These are phyloP conservation scores for Drosophila neoperkinsi DNA, from an alignment of 2,888 invertebrate genomes.

Conservation along the genomic window DNA sequence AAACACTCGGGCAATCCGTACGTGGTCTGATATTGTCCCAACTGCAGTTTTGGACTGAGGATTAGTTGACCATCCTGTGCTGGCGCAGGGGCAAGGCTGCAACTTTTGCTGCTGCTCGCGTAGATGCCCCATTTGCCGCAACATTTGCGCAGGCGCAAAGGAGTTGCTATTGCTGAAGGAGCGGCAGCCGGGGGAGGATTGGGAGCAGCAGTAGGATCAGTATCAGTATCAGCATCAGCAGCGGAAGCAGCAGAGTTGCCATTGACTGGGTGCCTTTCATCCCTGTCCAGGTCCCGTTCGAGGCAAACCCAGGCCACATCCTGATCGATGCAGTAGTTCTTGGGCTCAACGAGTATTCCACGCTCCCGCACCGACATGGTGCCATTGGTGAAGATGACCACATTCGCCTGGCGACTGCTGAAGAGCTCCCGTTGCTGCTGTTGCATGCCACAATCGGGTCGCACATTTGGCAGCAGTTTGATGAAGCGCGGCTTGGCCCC, in stretches of 20 bases:
- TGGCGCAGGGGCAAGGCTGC: slow-evolving; percentile 68
- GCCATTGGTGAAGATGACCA: slow-evolving; percentile 88
- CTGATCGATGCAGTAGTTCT: slow-evolving; percentile 89
- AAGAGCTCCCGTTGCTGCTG: slow-evolving; percentile 81
- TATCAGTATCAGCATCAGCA: background rate
- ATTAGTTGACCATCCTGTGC: slow-evolving; percentile 30
- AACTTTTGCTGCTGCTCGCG: slow-evolving; percentile 86
- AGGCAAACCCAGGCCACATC: slow-evolving; percentile 87
- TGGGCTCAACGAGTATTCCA: slow-evolving; percentile 85
- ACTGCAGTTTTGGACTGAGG: slow-evolving; percentile 59
- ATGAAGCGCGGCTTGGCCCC: slow-evolving; percentile 85
- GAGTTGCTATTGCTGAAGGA: background rate
- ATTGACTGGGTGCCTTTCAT: background rate
- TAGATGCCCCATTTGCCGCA: slow-evolving; percentile 89
- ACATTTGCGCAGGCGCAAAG: slow-evolving; percentile 87
- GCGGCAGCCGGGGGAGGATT: background rate
- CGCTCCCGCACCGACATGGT: slow-evolving; percentile 87
- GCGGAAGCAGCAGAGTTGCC: background rate
- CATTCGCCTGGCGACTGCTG: slow-evolving; percentile 70
- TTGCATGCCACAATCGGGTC: slow-evolving; percentile 71
- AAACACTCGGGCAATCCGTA: slow-evolving; percentile 80
- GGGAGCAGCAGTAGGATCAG: background rate
- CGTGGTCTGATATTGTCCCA: slow-evolving; percentile 68
- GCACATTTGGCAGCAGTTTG: slow-evolving; percentile 83
- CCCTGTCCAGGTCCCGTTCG: background rate